phyloP scores from a whole-genome alignment of 1,140 invertebrate species.

The Myzus persicae region DNA sequence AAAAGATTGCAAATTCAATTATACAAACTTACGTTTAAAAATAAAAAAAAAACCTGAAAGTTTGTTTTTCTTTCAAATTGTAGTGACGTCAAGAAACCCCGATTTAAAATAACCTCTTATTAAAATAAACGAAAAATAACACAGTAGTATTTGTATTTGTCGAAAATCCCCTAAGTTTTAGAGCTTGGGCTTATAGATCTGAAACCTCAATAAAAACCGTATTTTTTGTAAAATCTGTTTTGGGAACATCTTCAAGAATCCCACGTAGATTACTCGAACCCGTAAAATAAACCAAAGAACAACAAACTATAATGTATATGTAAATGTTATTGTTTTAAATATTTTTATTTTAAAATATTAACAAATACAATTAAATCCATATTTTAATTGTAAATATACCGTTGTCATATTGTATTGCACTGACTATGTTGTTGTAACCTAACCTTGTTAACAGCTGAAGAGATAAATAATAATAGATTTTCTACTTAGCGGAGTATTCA shows the following conservation, averaged over 20 bases:
- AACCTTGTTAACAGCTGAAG: no score
- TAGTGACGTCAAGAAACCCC: neutral
- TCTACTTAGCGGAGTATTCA: no score
- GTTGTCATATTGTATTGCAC: no score
- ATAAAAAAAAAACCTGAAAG: neutral
- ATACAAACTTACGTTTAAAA: neutral
- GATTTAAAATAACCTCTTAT: neutral
- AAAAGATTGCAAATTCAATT: neutral
- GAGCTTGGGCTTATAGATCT: neutral
- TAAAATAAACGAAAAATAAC: conserved; percentile 8
- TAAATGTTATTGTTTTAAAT: neutral
- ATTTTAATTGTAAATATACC: no score
- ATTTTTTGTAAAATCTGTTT: neutral
- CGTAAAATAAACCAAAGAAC: neutral
- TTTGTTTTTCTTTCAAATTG: neutral
- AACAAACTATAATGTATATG: neutral
- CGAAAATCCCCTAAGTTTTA: neutral
- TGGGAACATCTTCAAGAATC: neutral
- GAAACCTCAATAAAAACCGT: neutral
- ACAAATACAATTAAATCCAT: neutral
- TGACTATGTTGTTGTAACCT: no score
- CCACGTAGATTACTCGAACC: neutral
- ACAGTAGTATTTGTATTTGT: conserved; percentile 14
- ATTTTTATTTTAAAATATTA: neutral
- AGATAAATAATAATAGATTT: no score